Percentiles rank a stretch among this genome's conserved stretches.
phyloP scores from a whole-genome alignment of 2,888 invertebrate species.

The Caradrina kadenii region DNA sequence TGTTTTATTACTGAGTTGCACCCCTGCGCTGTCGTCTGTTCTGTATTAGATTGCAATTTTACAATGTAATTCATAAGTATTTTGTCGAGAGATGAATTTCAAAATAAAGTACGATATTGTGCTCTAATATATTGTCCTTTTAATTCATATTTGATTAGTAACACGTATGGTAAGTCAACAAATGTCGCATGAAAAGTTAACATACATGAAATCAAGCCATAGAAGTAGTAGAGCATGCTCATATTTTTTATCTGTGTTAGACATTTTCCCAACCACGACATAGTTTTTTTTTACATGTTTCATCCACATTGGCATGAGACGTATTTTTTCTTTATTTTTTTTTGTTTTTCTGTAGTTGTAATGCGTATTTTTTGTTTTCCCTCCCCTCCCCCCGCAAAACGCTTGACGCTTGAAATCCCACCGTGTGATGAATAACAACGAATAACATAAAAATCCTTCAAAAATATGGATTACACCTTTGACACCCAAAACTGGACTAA shows the following conservation, averaged over 20 bases:
- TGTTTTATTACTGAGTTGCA: not conserved
- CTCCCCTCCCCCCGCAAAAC: constrained; percentile 85
- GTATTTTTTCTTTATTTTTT: constrained; percentile 68
- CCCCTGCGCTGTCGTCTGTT: not conserved
- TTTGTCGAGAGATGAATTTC: not conserved
- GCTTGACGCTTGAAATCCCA: constrained; percentile 90
- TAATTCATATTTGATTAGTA: constrained; percentile 63
- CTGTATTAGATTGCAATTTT: not conserved
- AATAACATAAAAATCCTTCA: constrained; percentile 69
- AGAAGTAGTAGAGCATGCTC: constrained; percentile 86
- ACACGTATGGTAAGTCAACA: constrained; percentile 71
- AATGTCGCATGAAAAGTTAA: constrained; percentile 71
- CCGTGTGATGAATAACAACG: constrained; percentile 86
- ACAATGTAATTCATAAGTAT: not conserved
- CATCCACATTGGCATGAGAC: constrained; percentile 50
- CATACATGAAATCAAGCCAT: constrained; percentile 79
- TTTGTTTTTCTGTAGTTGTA: constrained; percentile 90
- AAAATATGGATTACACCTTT: constrained; percentile 61
- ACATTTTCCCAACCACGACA: constrained; percentile 90
- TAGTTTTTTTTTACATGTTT: constrained; percentile 61
- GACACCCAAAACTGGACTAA: constrained; percentile 58
- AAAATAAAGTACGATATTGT: not conserved
- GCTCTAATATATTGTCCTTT: constrained; percentile 62
- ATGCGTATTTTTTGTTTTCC: constrained; percentile 90
- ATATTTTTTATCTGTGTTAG: constrained; percentile 82